Evolutionary conservation across 2,888 invertebrate genomes (phyloP), one percentile per base, ranked within the genome.

Genomic region (Seladonia tumulorum): DNA sequence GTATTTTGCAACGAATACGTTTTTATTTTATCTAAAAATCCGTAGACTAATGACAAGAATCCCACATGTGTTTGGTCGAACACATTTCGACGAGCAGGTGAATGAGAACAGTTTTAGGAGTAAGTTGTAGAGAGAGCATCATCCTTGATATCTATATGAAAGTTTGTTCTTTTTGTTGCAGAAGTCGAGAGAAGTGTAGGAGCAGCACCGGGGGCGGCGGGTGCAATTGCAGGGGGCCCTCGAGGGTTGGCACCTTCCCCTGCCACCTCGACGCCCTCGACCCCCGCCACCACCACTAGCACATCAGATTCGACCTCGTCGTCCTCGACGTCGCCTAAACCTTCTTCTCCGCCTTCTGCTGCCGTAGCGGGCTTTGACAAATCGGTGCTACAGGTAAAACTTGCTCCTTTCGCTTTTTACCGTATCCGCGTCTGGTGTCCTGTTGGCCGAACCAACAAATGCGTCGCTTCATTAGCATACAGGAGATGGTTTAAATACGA

Each of bases 301-400:
- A 91, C 92, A 95, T 95, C 90, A 78, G 90, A 87, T 90, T 95
- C 95, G 68, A 85, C 86, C 74, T 84, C 92, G 71, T 90, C 93
- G 79, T 77, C 91, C 39, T 91, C 92, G 72, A 85, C 90, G 75
- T 89, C 92, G 79, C 85, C 91, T 73, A 90, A 92, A 70, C 81
- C 91, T 81, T 89, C 92, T 94, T 94, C 96, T 85, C 95, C 96
- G 88, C 89, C 93, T 74, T 90, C 93, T 57, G 96, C 96, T 89
- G 95, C 97, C 93, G 96, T 97, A 91, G 97, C 97, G 87, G 96
- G 96, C 94, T 97, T 97, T 95, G 97, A 97, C 96, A 97, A 97
- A 96, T 97, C 97, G 91, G 96, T 97, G 91, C 95, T 97, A 93
- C 97, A 97, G 96, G 97, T 97, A 93, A 94, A 94, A 87, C 70